Evolutionary conservation across 1,140 invertebrate genomes (phyloP).

Genomic region (Pseudomyrmex pallidus): DNA sequence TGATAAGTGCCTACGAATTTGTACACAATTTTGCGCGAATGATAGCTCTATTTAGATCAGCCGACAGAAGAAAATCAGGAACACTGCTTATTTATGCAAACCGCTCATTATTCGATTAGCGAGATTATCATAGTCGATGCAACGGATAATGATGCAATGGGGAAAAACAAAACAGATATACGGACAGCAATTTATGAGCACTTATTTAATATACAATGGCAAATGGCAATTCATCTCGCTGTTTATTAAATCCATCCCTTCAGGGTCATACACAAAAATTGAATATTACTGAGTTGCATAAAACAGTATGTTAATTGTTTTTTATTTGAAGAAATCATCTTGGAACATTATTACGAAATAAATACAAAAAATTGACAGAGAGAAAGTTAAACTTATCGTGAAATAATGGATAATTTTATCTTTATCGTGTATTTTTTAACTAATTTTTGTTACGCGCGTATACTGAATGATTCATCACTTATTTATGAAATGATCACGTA

Average conservation of each 20-base stretch:
- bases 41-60: constrained; percentile 4
- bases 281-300: neutral
- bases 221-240: constrained; percentile 13
- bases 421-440: too few species aligned
- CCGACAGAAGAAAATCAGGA: constrained; percentile 35
- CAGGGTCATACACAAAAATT: neutral
- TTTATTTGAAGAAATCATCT: too few species aligned
- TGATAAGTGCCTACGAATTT: neutral
- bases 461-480: too few species aligned
- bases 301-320: neutral
- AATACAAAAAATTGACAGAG: too few species aligned
- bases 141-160: constrained; percentile 33
- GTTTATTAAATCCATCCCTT: constrained; percentile 18
- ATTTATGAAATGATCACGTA: too few species aligned
- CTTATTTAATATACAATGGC: constrained; percentile 45
- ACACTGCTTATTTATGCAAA: constrained; percentile 55
- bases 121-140: constrained; percentile 51
- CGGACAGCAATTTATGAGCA: constrained; percentile 10
- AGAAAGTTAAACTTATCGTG: too few species aligned
- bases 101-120: constrained; percentile 52
- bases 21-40: constrained; percentile 22
- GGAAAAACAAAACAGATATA: constrained; percentile 27
- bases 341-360: too few species aligned
- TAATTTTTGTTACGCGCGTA: too few species aligned
- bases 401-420: too few species aligned